Conservation (phyloP, 2,113 vertebrate genomes). For the Triplophysa rosa region DNA sequence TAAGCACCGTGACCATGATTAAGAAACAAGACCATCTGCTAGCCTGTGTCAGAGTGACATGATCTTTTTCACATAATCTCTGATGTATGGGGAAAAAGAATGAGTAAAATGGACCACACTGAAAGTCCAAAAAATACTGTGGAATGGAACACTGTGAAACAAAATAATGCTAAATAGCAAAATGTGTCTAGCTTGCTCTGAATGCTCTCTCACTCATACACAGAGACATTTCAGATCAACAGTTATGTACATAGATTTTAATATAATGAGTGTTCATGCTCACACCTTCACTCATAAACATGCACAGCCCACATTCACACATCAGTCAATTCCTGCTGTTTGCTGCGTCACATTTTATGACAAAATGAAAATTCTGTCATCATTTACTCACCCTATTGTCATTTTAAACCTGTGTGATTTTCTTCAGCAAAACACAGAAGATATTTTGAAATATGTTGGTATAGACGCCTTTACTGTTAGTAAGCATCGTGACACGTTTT, state of each 20-base stretch:
- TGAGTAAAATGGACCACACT: too few relatives aligned
- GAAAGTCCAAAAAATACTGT: too few relatives aligned
- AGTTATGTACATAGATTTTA: neutral
- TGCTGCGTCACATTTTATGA: neutral
- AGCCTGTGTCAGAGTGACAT: conserved; percentile 31
- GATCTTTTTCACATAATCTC: neutral
- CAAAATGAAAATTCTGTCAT: too few relatives aligned
- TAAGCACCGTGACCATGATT: conserved; percentile 51
- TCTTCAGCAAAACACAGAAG: neutral
- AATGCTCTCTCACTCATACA: neutral
- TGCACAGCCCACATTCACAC: neutral
- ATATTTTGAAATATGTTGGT: neutral
- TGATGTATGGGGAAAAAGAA: too few relatives aligned
- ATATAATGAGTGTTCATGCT: neutral
- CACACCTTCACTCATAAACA: neutral
- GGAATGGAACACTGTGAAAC: too few relatives aligned
- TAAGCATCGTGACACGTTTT: too few relatives aligned
- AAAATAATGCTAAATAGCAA: too few relatives aligned
- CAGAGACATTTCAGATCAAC: neutral
- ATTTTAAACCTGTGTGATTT: neutral
- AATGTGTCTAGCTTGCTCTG: too few relatives aligned
- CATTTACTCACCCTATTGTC: too few relatives aligned
- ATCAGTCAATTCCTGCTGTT: neutral
- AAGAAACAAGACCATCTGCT: conserved; percentile 54
- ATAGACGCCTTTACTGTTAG: too few relatives aligned